Evolutionary conservation across 2,888 invertebrate genomes (phyloP), one percentile per base, ranked within the genome.

Genomic region (Coelinius sp.): DNA sequence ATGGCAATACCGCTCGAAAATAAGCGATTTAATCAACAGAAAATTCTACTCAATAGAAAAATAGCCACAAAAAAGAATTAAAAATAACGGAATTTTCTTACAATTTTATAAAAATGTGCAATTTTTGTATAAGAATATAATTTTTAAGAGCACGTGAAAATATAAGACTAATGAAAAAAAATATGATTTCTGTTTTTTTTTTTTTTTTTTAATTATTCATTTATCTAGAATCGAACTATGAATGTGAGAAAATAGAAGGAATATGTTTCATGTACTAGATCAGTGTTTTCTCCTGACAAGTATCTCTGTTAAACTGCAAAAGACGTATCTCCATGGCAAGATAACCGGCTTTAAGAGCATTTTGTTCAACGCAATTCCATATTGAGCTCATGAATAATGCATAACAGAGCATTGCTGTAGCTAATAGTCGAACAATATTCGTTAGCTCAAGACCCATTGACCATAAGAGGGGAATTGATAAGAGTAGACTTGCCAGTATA

Each of bases 331-430:
- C 91, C 90, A 96, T 92, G 0, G 92, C 92, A 68, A 91, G 89
- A 81, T 93, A 91, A 6, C 94, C 93, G n/a, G 95, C 93, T 79
- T 93, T 90, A 14, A 95, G 89, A 49, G 93, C 94, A 87, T 96
- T 94, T 78, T 90, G 90, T 86, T 96, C 96, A 76, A 95, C 94
- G 77, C 90, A 91, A 85, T 95, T 94, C 95, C 96, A 96, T 75
- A 96, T 84, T 0, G 94, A 91, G 35, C 93, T 94, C 95, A 95
- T 95, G 77, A 94, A 90, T 17, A 94, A 76, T 75, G 91, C 91
- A 83, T 94, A 95, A 66, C 93, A 90, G 78, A 93, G 89, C 22
- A 93, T 80, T 10, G 91, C 91, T 22, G 92, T 93, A 62, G 94
- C 85, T 6, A 93, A 78, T 59, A 94, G 88, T 83, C 92, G 92